These are phyloP conservation scores for Saccostrea echinata DNA, from an alignment of 1,140 invertebrate species.

Conservation along the genomic window DNA sequence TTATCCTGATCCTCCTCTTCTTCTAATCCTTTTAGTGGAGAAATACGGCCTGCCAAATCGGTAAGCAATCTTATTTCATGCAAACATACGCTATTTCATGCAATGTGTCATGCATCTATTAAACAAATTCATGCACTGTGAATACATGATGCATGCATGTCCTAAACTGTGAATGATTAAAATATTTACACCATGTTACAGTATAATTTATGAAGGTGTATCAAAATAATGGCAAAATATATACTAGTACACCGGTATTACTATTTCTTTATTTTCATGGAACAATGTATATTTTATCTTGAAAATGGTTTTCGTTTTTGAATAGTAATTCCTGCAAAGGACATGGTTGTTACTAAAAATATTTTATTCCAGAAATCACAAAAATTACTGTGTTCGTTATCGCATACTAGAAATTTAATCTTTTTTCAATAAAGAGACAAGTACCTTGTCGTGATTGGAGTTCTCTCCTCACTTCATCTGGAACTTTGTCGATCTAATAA, in stretches of 20 bases:
- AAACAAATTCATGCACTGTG: neutral
- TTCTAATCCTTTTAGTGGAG: conserved; percentile 36
- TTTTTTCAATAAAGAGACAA: neutral
- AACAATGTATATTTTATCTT: neutral
- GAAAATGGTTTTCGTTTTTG: neutral
- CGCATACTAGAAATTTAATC: neutral
- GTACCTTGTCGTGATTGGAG: conserved; percentile 12
- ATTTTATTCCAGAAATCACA: neutral
- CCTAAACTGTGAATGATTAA: no score
- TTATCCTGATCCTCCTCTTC: conserved; percentile 31
- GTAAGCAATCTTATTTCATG: conserved; percentile 5
- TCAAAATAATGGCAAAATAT: no score
- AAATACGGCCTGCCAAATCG: conserved; percentile 25
- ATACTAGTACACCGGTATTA: no score
- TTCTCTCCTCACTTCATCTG: conserved; percentile 15
- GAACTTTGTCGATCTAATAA: conserved; percentile 1
- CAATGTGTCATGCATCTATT: neutral
- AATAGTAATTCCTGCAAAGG: neutral
- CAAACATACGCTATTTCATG: neutral
- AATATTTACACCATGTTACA: no score
- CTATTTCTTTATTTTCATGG: no score
- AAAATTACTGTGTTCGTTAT: neutral
- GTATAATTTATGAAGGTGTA: no score
- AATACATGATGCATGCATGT: neutral
- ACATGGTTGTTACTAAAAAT: neutral